Evolutionary conservation across 2,113 vertebrate species (phyloP), one percentile per base, ranked within the genome.

Genomic region (Nematolebias whitei): DNA sequence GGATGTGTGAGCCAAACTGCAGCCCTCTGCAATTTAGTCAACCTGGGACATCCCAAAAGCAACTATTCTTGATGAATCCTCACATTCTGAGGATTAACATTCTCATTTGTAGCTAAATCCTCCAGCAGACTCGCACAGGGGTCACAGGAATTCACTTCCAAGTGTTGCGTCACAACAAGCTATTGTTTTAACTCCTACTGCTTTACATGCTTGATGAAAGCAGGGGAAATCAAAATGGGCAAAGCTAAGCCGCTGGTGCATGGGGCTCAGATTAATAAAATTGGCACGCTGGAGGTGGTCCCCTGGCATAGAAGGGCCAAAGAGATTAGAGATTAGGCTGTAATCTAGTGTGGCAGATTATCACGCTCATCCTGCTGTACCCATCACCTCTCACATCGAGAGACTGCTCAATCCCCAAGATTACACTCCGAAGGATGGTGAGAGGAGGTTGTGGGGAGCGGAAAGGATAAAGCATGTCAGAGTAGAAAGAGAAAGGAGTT

Each of bases 321-420:
- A 76, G 85, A 88, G 90, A 90, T 90, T 88, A 87, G 87, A 89
- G 90, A 91, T 91, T 89, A 89, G 86, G 75, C 78, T 82, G 78
- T 91, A 91, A 91, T 91, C 90, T 85, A 89, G 84, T 89, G 87
- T 83, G 84, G 83, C 77, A 87, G 88, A 91, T 91, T 91, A 90
- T 90, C 90, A 86, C 83, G 63, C 79, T 91, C 83, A 87, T 88
- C 87, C 87, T 64, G 85, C 83, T 85, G 80, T 83, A 87, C 64
- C 79, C 85, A 80, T 90, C 90, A 88, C 88, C 90, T 90, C 87
- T 87, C 87, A 85, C 84, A 89, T 78, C 82, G 66, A 89, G 84
- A 83, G 82, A 84, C 72, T 81, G 80, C 83, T 77, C 83, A 90
- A 90, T 90, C 87, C 83, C 76, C 58, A 32, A 88, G 90, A 89